Evolutionary conservation across 2,888 invertebrate species (phyloP), one percentile per base, ranked within the genome.

Genomic region (Loripinus fragilis): DNA sequence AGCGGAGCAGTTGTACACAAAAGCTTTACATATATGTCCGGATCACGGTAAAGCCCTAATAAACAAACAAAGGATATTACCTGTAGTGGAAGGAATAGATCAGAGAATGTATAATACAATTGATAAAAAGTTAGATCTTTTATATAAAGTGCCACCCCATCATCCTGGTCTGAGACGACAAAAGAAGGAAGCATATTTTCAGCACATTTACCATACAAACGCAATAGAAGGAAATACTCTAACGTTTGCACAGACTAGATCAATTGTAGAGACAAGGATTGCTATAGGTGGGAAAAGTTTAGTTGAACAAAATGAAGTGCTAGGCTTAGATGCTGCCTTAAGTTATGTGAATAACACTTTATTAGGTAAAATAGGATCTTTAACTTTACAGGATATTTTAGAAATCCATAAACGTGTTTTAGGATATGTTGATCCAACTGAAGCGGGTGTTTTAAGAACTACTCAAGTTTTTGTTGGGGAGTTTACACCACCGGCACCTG

Each of bases 141-240:
- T 99, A 10, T 95, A 97, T 30, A 95, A 96, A 5, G 96, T 98
- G 90, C 97, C 98, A 25, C 96, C 97, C 83, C 95, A 95, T 52
- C 96, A 96, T 93, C 95, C 96, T 0, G 97, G 97, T 7, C 94
- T 98, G 85, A 95, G 97, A 71, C 95, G 97, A 89, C 97, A 98
- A 3, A 98, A 98, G 91, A 97, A 97, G 92, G 98, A 99, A 93
- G 98, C 98, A 0, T 99, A 98, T 93, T 98, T 98, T 93, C 94
- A 95, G 86, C 98, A 99, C 92, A 98, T 99, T 81, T 98, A 98
- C 93, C 99, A 99, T 92, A 98, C 98, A 0, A 98, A 98, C 28
- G 99, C 97, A 33, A 98, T 99, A 85, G 99, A 99, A 94, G 99
- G 99, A 0, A 99, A 99, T 92, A 99, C 99, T 0, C 97, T 99